These are phyloP conservation scores for Metacarcinus magister DNA, from an alignment of 2,888 invertebrate species.

Conservation along the genomic window DNA sequence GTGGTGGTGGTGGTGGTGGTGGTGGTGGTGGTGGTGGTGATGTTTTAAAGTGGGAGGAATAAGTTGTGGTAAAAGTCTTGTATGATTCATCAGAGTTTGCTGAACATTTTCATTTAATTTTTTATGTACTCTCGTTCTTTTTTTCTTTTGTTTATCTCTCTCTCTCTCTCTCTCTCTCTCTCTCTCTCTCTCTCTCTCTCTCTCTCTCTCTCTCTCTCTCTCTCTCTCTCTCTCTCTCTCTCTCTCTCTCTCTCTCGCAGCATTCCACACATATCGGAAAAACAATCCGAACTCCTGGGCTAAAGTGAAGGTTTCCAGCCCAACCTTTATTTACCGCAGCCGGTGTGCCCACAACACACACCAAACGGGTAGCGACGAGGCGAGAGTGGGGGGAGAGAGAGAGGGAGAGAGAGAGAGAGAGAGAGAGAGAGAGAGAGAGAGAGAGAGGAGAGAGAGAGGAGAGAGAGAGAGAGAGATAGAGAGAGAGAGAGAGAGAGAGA, in stretches of 20 bases:
- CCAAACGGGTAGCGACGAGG: not conserved
- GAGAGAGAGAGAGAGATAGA: too few relatives aligned
- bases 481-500: too few relatives aligned
- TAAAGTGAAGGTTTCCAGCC: not conserved
- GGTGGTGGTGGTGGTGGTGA: constrained; percentile 5
- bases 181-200: constrained; percentile 46
- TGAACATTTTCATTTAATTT: not conserved
- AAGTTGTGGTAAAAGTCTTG: not conserved
- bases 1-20: not conserved
- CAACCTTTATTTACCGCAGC: constrained; percentile 7
- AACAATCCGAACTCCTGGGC: not conserved
- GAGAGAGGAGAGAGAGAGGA: not conserved
- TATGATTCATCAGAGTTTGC: constrained; percentile 9
- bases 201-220: not conserved
- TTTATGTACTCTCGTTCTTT: not conserved
- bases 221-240: not conserved
- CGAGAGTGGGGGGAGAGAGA: not conserved
- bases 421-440: constrained; percentile 22
- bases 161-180: not conserved
- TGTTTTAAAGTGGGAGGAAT: not conserved
- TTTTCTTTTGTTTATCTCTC: not conserved
- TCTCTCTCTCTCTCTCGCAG: not conserved
- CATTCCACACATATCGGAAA: not conserved
- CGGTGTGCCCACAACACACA: not conserved
- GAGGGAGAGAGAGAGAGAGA: not conserved